Conservation (phyloP, 2,113 vertebrate species). For the Cromileptes altivelis region DNA sequence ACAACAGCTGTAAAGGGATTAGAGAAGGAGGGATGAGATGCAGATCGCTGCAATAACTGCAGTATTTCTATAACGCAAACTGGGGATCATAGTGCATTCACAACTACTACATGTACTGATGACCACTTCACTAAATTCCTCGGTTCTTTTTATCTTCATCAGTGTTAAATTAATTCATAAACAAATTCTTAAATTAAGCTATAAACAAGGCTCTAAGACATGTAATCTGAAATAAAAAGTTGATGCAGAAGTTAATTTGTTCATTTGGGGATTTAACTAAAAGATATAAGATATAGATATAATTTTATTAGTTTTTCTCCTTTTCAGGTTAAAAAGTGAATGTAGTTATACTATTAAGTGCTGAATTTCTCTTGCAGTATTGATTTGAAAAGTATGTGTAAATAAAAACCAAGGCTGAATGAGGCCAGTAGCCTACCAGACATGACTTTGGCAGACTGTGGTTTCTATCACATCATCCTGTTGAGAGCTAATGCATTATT, state of each 20-base stretch:
- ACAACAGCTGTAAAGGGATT: conserved; percentile 44
- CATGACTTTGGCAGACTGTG: conserved; percentile 30
- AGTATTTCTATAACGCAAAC: conserved; percentile 39
- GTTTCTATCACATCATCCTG: conserved; percentile 62
- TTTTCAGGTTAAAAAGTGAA: neutral
- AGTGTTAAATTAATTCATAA: neutral
- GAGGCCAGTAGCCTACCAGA: conserved; percentile 23
- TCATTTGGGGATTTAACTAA: neutral
- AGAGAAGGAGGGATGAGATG: conserved; percentile 40
- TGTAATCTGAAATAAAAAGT: neutral
- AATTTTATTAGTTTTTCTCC: neutral
- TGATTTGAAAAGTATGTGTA: neutral
- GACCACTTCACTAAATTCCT: neutral
- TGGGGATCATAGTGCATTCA: neutral
- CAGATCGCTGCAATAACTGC: conserved; percentile 54
- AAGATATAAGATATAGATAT: neutral
- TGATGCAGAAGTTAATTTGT: neutral
- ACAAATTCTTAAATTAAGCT: neutral
- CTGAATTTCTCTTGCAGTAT: neutral
- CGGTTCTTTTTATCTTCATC: neutral
- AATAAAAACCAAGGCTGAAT: conserved; percentile 27
- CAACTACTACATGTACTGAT: neutral
- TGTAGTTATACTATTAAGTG: neutral
- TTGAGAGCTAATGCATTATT: conserved; percentile 70
- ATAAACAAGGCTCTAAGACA: neutral